Percentiles rank a stretch among this genome's conserved stretches.
These are phyloP conservation scores for Drosophila pandora DNA, from an alignment of 1,140 invertebrate genomes.

Conservation along the genomic window DNA sequence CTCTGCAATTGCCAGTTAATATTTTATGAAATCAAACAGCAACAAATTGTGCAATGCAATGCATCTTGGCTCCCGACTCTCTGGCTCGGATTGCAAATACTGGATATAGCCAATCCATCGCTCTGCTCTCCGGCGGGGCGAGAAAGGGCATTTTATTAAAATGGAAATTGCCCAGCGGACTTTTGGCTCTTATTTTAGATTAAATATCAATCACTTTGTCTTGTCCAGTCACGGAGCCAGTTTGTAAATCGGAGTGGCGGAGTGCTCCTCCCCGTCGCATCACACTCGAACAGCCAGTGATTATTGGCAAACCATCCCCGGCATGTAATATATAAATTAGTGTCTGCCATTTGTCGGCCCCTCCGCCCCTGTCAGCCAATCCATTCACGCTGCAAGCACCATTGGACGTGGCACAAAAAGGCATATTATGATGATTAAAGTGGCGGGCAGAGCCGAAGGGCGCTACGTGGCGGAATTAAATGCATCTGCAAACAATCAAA, in stretches of 20 bases:
- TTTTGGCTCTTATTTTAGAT: conserved; percentile 64
- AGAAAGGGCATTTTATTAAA: conserved; percentile 66
- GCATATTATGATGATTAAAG: conserved; percentile 76
- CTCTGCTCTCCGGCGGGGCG: conserved; percentile 13
- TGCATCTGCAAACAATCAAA: conserved; percentile 69
- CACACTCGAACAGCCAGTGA: not conserved
- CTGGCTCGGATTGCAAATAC: conserved; percentile 25
- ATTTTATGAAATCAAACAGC: conserved; percentile 79
- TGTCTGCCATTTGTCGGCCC: conserved; percentile 40
- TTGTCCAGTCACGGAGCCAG: conserved; percentile 32
- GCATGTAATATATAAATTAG: conserved; percentile 55
- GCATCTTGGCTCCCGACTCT: conserved; percentile 16
- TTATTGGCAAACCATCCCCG: conserved; percentile 31
- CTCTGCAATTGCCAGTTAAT: conserved; percentile 78
- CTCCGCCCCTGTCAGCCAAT: conserved; percentile 23
- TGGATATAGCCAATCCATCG: conserved; percentile 20
- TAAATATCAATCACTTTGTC: conserved; percentile 68
- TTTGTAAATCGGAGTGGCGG: conserved; percentile 15
- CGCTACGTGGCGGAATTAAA: conserved; percentile 19
- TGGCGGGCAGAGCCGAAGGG: not conserved
- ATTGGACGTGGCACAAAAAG: conserved; percentile 57
- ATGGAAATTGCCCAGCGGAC: conserved; percentile 58
- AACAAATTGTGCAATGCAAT: conserved; percentile 76
- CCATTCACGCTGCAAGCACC: conserved; percentile 64
- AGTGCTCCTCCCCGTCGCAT: not conserved